phyloP scores from a whole-genome alignment of 1,140 invertebrate species.

The Globodera ellingtonae region DNA sequence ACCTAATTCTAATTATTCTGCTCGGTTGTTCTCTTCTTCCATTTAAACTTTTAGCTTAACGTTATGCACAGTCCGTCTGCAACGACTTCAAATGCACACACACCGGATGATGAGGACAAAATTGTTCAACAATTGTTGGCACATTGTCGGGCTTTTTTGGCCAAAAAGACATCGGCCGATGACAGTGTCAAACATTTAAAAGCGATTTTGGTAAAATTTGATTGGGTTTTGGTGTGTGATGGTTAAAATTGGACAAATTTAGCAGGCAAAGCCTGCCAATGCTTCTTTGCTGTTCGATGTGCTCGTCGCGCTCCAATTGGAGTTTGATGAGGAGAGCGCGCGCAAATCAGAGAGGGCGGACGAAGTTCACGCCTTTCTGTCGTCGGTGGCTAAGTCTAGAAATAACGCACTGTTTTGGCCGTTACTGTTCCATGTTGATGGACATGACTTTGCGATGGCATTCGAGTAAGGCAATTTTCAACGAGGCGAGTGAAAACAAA shows the following conservation, averaged over 20 bases:
- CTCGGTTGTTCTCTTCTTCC: not conserved
- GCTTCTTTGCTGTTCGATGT: conserved; percentile 40
- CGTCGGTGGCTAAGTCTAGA: no score
- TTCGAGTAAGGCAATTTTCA: conserved; percentile 82
- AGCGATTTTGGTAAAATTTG: conserved; percentile 23
- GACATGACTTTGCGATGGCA: conserved; percentile 97
- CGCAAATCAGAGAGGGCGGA: conserved; percentile 24
- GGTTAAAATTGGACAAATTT: no score
- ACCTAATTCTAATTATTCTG: not conserved
- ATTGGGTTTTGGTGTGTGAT: no score
- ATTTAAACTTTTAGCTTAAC: not conserved
- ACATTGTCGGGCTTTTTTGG: conserved; percentile 14
- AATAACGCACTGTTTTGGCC: conserved; percentile 90
- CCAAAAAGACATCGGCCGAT: conserved; percentile 7
- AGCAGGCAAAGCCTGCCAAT: conserved; percentile 1
- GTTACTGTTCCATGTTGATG: conserved; percentile 87
- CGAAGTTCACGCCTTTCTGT: conserved; percentile 34
- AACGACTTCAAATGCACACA: not conserved
- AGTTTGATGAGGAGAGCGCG: conserved; percentile 25
- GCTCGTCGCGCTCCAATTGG: conserved; percentile 33
- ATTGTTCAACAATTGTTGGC: conserved; percentile 15
- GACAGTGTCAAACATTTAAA: conserved; percentile 13
- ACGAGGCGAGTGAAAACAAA: conserved; percentile 71
- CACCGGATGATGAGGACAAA: conserved; percentile 6
- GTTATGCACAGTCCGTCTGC: not conserved